Percentiles rank a stretch among this genome's conserved stretches.
Conservation (phyloP, 1,140 invertebrate genomes). For the Drosophila mayri region DNA sequence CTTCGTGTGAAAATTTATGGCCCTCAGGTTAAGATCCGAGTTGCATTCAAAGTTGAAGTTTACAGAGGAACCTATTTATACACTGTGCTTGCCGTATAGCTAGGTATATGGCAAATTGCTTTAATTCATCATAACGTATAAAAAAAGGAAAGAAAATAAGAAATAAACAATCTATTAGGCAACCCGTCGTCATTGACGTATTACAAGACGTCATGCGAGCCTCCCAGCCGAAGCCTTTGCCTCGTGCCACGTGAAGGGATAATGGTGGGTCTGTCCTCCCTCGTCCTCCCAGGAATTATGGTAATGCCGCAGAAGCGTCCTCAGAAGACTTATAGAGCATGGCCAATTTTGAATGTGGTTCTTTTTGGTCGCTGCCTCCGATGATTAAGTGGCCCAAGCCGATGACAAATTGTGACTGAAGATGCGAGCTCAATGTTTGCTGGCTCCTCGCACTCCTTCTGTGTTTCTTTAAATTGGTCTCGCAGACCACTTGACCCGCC, state of each 20-base stretch:
- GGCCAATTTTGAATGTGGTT: conserved; percentile 56
- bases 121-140: conserved; percentile 68
- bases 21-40: conserved; percentile 22
- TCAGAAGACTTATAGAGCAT: conserved; percentile 64
- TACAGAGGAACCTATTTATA: conserved; percentile 47
- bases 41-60: conserved; percentile 21
- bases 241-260: conserved; percentile 62
- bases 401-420: conserved; percentile 72
- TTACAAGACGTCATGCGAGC: conserved; percentile 78
- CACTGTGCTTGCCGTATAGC: conserved; percentile 2
- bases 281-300: conserved; percentile 49
- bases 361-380: conserved; percentile 21
- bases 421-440: conserved; percentile 35
- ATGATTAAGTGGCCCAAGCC: conserved; percentile 72
- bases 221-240: conserved; percentile 23
- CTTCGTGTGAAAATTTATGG: conserved; percentile 81
- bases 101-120: conserved; percentile 63
- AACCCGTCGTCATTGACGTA: conserved; percentile 82
- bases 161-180: conserved; percentile 80
- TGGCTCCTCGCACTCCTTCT: conserved; percentile 8
- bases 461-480: conserved; percentile 61
- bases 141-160: conserved; percentile 27
- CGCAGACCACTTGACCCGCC: conserved; percentile 73
- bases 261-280: conserved; percentile 34
- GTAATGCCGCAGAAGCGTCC: conserved; percentile 45